These are phyloP conservation scores for Tragelaphus imberbis DNA, from an alignment of 2,113 vertebrate genomes.

Conservation along the genomic window DNA sequence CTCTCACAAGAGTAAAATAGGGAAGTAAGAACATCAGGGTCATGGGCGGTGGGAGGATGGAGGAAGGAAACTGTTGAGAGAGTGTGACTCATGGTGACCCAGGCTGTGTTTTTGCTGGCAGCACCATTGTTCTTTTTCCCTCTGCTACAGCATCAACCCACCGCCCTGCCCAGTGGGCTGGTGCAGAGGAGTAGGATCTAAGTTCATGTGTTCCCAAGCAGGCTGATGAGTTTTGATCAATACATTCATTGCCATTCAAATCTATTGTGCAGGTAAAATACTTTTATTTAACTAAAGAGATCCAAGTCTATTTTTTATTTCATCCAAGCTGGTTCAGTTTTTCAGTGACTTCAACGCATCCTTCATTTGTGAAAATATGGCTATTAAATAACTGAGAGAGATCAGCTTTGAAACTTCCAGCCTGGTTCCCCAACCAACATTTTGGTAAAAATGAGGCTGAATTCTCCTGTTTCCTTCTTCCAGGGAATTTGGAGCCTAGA, in stretches of 20 bases:
- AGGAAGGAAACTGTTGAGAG: neutral
- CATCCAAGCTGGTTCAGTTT: neutral
- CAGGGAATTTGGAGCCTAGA: neutral
- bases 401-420: neutral
- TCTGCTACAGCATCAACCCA: neutral
- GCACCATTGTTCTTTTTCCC: neutral
- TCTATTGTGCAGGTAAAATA: neutral
- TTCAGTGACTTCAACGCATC: neutral
- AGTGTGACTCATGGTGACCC: neutral
- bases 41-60: neutral
- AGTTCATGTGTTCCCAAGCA: neutral
- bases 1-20: neutral
- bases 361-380: neutral
- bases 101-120: neutral
- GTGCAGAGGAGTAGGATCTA: neutral
- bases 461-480: conserved; percentile 8
- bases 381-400: conserved; percentile 3
- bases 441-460: neutral
- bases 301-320: neutral
- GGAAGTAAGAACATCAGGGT: neutral
- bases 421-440: neutral
- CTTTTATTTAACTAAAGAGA: neutral
- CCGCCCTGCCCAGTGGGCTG: neutral
- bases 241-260: neutral
- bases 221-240: neutral